These are phyloP conservation scores for Amorpha juglandis DNA, from an alignment of 2,888 invertebrate species.

Conservation along the genomic window DNA sequence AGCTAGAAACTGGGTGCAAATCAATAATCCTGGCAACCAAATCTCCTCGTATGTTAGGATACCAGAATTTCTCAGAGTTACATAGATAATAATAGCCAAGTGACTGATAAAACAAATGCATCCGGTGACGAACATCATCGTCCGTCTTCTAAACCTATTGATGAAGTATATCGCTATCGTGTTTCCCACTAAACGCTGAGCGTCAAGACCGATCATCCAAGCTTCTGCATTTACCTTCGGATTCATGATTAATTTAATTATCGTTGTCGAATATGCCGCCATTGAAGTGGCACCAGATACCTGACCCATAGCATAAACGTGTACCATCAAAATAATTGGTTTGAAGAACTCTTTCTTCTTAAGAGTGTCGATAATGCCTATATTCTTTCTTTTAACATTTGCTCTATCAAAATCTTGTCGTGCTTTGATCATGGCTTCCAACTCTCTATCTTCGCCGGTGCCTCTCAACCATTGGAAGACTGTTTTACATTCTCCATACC, in stretches of 20 bases:
- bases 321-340: slow-evolving; percentile 55
- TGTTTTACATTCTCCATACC: slow-evolving; percentile 77
- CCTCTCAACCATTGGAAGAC: slow-evolving; percentile 84
- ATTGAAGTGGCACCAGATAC: slow-evolving; percentile 86
- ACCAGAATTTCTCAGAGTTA: slow-evolving; percentile 49
- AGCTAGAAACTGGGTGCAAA: slow-evolving; percentile 77
- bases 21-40: slow-evolving; percentile 53
- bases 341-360: slow-evolving; percentile 66
- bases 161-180: slow-evolving; percentile 83
- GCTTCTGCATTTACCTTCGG: slow-evolving; percentile 82
- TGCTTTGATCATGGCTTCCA: slow-evolving; percentile 60
- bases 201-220: slow-evolving; percentile 86
- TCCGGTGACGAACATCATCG: slow-evolving; percentile 58
- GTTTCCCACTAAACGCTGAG: slow-evolving; percentile 84
- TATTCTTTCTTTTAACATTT: slow-evolving; percentile 30
- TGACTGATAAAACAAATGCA: slow-evolving; percentile 56
- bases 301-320: slow-evolving; percentile 33
- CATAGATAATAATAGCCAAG: slow-evolving; percentile 56
- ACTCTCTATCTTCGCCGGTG: slow-evolving; percentile 56
- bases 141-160: slow-evolving; percentile 76
- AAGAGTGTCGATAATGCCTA: slow-evolving; percentile 31
- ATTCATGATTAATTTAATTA: slow-evolving; percentile 82
- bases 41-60: slow-evolving; percentile 54
- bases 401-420: slow-evolving; percentile 46
- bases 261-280: slow-evolving; percentile 85